Base-by-base conservation (phyloP, 2,888 invertebrate species). In the Euclidia mi region DNA sequence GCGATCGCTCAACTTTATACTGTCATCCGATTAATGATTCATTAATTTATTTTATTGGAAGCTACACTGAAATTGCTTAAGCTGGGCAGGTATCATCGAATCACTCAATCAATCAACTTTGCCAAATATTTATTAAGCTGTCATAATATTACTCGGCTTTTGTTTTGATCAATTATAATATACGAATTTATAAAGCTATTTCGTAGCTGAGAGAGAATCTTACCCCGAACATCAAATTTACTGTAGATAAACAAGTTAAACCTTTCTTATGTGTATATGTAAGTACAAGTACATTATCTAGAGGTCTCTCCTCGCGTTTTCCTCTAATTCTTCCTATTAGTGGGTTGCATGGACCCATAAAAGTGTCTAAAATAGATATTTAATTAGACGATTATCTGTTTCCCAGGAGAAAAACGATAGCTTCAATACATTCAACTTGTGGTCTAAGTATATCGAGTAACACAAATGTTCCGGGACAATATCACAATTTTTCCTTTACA, bases 381-480 rank as follows among this genome's bases (percentile, higher is more conserved):
- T 75, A 71, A 75, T 75, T 64, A 71, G 66, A 40, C 56, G 69
- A 70, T 74, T 53, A 63, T n/a, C 34, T 48, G 15, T 7, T 25
- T 18, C 55, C 59, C 43, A 14, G 35, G 50, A 44, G 50, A 57
- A 57, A 66, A 56, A 66, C 37, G 10, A 44, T 43, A 37, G 35
- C 29, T 25, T 9, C 3, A 14, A 34, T 41, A 37, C 6, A 49
- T 11, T 1, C 17, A 9, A 25, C 3, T 14, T 34, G 25, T 15
- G 28, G 32, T 15, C 42, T 25, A 25, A 17, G 20, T 25, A 4
- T 25, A 25, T 25, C 1, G 20, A 25, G 20, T 12, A 38, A 18
- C 18, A 38, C 20, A 28, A 35, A 48, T 25, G 12, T 49, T 28
- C 11, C 10, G 2, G n/a, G n/a, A 18, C 3, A 18, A 38, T n/a